Evolutionary conservation across 2,113 vertebrate genomes (phyloP).

Genomic region (Salvelinus alpinus): DNA sequence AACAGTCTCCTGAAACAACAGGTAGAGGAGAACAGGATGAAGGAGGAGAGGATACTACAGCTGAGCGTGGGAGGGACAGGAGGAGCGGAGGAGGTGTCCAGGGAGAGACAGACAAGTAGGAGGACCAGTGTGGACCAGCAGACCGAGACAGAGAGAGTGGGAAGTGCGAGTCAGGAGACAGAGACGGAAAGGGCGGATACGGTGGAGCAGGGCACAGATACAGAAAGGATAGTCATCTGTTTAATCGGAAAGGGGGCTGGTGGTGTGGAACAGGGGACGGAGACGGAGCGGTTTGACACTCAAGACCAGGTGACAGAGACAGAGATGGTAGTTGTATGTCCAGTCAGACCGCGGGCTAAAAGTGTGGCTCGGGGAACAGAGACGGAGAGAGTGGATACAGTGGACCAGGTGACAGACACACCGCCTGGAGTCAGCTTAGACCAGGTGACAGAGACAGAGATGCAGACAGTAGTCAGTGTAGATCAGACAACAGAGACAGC

Average conservation of each 20-base stretch:
- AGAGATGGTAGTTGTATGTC: constrained; percentile 46
- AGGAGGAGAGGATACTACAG: constrained; percentile 80
- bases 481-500: constrained; percentile 21
- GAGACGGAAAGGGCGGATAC: constrained; percentile 55
- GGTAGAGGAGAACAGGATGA: constrained; percentile 79
- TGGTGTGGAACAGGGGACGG: constrained; percentile 63
- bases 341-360: constrained; percentile 58
- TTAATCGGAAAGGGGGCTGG: constrained; percentile 43
- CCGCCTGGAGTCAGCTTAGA: constrained; percentile 50
- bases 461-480: constrained; percentile 57
- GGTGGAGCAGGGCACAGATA: constrained; percentile 64
- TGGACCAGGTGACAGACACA: constrained; percentile 58
- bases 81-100: constrained; percentile 46
- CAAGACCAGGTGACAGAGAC: constrained; percentile 64
- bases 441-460: constrained; percentile 37
- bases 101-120: constrained; percentile 39
- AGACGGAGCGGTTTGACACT: constrained; percentile 43
- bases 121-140: constrained; percentile 64
- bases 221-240: constrained; percentile 8
- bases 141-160: constrained; percentile 33
- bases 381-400: constrained; percentile 28
- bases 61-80: constrained; percentile 68
- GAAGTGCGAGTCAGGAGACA: constrained; percentile 33
- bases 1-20: constrained; percentile 77
- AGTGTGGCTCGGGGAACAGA: constrained; percentile 65